A percentile compares a stretch with the other conserved stretches of the same genome.
phyloP scores from a whole-genome alignment of 2,888 invertebrate species.

The Rhamphomyia laevipes region DNA sequence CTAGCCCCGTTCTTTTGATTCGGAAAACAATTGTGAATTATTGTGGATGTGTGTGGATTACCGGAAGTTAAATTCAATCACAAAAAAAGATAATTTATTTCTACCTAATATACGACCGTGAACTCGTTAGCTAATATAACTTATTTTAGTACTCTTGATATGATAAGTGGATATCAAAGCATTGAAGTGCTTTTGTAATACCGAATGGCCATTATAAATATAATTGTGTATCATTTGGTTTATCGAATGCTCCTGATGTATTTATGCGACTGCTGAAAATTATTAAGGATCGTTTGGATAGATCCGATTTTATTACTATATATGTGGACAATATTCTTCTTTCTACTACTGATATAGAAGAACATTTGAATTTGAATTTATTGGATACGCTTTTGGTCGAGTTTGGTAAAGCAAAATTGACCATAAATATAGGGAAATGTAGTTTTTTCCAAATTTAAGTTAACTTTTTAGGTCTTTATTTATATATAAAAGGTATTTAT shows the following conservation, averaged over 20 bases:
- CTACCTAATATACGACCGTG: constrained; percentile 13
- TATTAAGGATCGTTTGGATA: too few species aligned
- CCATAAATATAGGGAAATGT: neutral
- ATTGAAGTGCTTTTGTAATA: constrained; percentile 19
- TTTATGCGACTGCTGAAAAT: constrained; percentile 9
- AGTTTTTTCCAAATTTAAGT: neutral
- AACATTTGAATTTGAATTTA: neutral
- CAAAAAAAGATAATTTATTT: too few species aligned
- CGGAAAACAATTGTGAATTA: too few species aligned
- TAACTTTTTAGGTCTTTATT: constrained; percentile 1
- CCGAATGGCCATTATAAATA: constrained; percentile 22
- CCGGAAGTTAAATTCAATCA: too few species aligned
- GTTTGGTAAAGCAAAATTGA: neutral
- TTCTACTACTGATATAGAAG: neutral
- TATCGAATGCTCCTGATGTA: constrained; percentile 19
- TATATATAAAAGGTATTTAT: too few species aligned
- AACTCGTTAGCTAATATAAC: neutral
- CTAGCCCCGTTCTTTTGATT: too few species aligned
- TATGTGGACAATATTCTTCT: constrained; percentile 4
- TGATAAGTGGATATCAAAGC: constrained; percentile 8
- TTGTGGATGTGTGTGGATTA: too few species aligned
- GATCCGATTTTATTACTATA: too few species aligned
- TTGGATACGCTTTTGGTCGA: neutral
- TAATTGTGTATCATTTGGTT: constrained; percentile 21
- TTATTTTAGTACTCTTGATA: constrained; percentile 8